These are phyloP conservation scores for Electrona antarctica DNA, from an alignment of 2,113 vertebrate genomes.

Conservation along the genomic window DNA sequence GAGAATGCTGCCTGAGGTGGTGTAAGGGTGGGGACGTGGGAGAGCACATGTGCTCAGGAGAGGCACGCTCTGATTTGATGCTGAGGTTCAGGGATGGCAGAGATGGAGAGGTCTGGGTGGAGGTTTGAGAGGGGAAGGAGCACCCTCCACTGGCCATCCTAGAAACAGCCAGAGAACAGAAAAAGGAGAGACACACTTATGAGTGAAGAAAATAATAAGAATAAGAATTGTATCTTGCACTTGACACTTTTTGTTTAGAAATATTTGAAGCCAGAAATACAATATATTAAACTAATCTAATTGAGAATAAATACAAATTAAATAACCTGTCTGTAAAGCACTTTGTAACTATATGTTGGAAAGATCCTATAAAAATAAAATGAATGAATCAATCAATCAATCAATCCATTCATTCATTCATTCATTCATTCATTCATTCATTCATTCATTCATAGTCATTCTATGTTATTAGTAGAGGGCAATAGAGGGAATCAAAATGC, in stretches of 20 bases:
- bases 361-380: no score
- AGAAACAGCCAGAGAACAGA: slow-evolving; percentile 33
- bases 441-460: not conserved
- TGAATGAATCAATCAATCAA: no score
- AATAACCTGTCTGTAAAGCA: no score
- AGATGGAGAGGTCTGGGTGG: slow-evolving; percentile 63
- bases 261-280: no score
- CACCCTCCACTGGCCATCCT: slow-evolving; percentile 78
- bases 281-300: no score
- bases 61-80: slow-evolving; percentile 91
- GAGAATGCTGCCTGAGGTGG: slow-evolving; percentile 63
- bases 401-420: no score
- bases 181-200: not conserved
- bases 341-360: no score
- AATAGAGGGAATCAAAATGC: not conserved
- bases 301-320: no score
- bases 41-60: slow-evolving; percentile 81
- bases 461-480: slow-evolving; percentile 9
- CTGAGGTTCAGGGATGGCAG: slow-evolving; percentile 76
- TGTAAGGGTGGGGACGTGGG: slow-evolving; percentile 71
- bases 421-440: no score
- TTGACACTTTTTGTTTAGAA: no score
- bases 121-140: slow-evolving; percentile 71
- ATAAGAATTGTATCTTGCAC: no score
- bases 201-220: not conserved